Evolutionary conservation across 2,888 invertebrate species (phyloP).

Genomic region (Sialis lutaria): DNA sequence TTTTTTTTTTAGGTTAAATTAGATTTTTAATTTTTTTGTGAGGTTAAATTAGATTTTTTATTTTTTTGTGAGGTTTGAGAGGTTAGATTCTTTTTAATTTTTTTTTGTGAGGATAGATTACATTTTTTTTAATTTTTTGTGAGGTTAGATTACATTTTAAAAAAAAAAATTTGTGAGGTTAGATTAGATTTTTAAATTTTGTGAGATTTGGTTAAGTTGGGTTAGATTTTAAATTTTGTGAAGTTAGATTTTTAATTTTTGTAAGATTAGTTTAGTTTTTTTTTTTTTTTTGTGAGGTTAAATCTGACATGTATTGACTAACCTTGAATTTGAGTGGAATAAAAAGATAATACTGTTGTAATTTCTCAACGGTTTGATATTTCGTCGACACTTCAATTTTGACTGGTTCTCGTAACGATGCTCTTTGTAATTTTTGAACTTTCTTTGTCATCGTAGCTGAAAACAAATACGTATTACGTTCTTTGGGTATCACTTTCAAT

Average conservation of each 20-base stretch:
- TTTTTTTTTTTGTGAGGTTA: not conserved
- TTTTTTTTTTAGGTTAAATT: no score
- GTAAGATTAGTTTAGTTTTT: not conserved
- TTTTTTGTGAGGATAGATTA: no score
- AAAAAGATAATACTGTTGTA: constrained; percentile 88
- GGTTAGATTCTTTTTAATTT: no score
- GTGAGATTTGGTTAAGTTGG: no score
- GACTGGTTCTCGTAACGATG: constrained; percentile 84
- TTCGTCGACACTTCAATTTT: constrained; percentile 93
- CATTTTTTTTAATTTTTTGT: no score
- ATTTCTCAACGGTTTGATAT: constrained; percentile 94
- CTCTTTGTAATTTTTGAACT: constrained; percentile 88
- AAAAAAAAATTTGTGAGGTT: no score
- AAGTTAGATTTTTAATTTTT: no score
- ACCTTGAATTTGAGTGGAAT: constrained; percentile 93
- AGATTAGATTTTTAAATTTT: no score
- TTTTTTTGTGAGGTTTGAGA: no score
- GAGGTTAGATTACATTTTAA: no score
- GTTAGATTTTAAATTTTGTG: not conserved
- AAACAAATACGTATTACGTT: constrained; percentile 83
- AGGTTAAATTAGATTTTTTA: no score
- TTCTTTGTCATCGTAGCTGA: constrained; percentile 99
- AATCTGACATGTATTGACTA: constrained; percentile 9
- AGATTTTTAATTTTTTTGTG: no score
- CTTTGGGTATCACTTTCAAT: constrained; percentile 75